Evolutionary conservation across 2,113 vertebrate genomes (phyloP), one percentile per base, ranked within the genome.

Genomic region (Serinus canaria): DNA sequence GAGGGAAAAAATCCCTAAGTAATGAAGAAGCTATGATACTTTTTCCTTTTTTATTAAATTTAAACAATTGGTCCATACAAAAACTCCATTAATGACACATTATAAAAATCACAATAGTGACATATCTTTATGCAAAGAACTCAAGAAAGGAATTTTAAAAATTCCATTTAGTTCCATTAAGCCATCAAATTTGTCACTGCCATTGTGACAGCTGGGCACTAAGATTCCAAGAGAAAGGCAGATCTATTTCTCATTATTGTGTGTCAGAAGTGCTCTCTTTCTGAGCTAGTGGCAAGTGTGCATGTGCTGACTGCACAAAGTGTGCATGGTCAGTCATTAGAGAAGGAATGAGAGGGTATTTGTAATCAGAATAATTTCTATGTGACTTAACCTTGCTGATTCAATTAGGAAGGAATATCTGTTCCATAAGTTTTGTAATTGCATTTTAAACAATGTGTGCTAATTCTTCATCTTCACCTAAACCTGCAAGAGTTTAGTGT

Each of bases 91-190:
- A 52, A 76, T 23, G 18, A 11, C 8, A 43, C 39, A 59, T 90
- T 55, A 28, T 62, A 72, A 74, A 46, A 60, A 84, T 25, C 24
- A 33, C 5, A 72, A n/a, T 17, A 68, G 16, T 17, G 15, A 88
- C 79, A 23, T 8, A 52, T 24, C 8, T 67, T 33, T 49, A 27
- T 68, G 16, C 14, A 82, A 78, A 74, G 11, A 50, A 58, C 13
- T 41, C 11, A 67, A 35, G 58, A 47, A 47, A 66, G 2, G 1
- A 6, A 4, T 5, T 58, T 87, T 8, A 0, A 33, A 55, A 55
- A 13, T 33, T 55, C 30, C 19, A 33, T 33, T 55, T 55, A 55
- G 8, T 86, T 92, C 27, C 35, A 35, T 47, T 59, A 72, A 75
- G 2, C 4, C 7, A 12, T 55, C 31, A 25, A n/a, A 43, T 72